Evolutionary conservation across 2,888 invertebrate genomes (phyloP).

Genomic region (Eugnorisma glareosa): DNA sequence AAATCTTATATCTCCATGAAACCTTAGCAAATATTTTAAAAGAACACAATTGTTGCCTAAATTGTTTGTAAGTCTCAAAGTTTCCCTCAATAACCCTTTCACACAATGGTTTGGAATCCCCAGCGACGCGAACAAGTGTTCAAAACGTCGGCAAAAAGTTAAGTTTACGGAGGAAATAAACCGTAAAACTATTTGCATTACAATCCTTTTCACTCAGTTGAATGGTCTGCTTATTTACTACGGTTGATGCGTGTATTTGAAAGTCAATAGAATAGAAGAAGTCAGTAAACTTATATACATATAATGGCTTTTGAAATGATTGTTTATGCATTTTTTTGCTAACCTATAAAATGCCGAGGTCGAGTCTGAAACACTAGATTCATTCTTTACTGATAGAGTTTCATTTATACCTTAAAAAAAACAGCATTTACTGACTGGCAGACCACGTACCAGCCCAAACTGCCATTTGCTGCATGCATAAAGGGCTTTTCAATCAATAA

Average conservation of each 20-base stretch:
- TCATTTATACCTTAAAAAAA: neutral
- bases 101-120: constrained; percentile 36
- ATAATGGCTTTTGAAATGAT: neutral
- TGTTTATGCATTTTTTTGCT: neutral
- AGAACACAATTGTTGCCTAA: constrained; percentile 44
- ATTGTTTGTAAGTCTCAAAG: constrained; percentile 56
- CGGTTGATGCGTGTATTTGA: constrained; percentile 1
- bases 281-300: neutral
- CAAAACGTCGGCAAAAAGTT: constrained; percentile 52
- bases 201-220: constrained; percentile 48
- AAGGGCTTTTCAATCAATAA: neutral
- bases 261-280: neutral
- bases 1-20: constrained; percentile 16
- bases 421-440: neutral
- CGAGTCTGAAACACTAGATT: neutral
- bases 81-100: constrained; percentile 57
- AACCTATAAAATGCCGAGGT: neutral
- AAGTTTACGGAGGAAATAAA: constrained; percentile 40
- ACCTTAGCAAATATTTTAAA: constrained; percentile 22
- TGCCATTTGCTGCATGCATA: neutral
- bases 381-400: neutral
- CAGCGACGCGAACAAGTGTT: constrained; percentile 38
- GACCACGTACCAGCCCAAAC: neutral
- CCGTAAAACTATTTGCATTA: constrained; percentile 63
- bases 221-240: constrained; percentile 32